Evolutionary conservation across 2,888 invertebrate genomes (phyloP).

Genomic region (Labia minor): DNA sequence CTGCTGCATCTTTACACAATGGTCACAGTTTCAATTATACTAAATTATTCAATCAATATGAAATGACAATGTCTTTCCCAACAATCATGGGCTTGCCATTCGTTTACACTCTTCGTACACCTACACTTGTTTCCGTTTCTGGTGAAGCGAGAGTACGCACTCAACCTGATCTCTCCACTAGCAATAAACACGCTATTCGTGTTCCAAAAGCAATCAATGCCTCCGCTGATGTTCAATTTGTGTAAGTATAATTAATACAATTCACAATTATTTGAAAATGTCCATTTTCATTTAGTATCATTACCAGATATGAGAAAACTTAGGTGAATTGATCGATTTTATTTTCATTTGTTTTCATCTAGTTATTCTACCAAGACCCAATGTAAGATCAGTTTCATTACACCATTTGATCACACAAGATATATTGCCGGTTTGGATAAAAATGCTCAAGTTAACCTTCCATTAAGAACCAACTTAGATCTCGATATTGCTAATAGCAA

Average conservation of each 20-base stretch:
- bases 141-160: conserved; percentile 41
- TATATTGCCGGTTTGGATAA: conserved; percentile 51
- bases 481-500: conserved; percentile 40
- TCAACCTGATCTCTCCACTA: conserved; percentile 34
- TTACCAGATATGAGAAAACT: too few species aligned
- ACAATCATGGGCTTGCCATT: conserved; percentile 61
- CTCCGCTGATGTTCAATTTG: conserved; percentile 41
- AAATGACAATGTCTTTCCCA: conserved; percentile 54
- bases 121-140: conserved; percentile 44
- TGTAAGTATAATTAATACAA: conserved; percentile 30
- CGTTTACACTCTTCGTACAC: conserved; percentile 49
- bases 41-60: conserved; percentile 46
- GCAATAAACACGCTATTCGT: conserved; percentile 26
- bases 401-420: conserved; percentile 46
- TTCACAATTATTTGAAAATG: not conserved
- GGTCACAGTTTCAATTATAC: conserved; percentile 47
- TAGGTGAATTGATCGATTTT: too few species aligned
- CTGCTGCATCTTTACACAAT: conserved; percentile 36
- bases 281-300: not conserved
- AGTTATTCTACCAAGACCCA: conserved; percentile 44
- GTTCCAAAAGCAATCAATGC: conserved; percentile 37
- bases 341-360: conserved; percentile 17
- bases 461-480: conserved; percentile 40
- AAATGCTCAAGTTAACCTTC: conserved; percentile 47
- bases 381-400: conserved; percentile 52